Evolutionary conservation across 2,888 invertebrate genomes (phyloP).

Genomic region (Rhagophthalmus giganteus): DNA sequence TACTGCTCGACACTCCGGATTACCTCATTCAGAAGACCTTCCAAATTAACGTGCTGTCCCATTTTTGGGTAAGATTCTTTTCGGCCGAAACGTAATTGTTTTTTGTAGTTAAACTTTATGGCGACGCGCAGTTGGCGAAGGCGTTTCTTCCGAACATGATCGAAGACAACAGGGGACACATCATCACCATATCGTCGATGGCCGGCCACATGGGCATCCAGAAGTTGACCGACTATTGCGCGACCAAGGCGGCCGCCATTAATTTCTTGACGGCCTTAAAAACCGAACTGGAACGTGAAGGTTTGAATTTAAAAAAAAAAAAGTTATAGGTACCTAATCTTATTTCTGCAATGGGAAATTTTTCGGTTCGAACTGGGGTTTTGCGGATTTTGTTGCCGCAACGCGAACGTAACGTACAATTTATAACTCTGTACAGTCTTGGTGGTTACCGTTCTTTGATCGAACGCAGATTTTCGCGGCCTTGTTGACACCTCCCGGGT

Average conservation of each 20-base stretch:
- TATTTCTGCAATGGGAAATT: too few relatives aligned
- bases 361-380: too few relatives aligned
- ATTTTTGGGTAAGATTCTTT: conserved; percentile 16
- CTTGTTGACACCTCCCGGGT: too few relatives aligned
- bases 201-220: conserved; percentile 67
- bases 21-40: conserved; percentile 10
- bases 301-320: too few relatives aligned
- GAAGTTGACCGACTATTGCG: conserved; percentile 83
- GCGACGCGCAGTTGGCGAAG: conserved; percentile 69
- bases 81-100: background rate
- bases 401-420: too few relatives aligned
- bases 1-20: conserved; percentile 18
- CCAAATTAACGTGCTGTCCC: conserved; percentile 13
- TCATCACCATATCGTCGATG: conserved; percentile 85
- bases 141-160: conserved; percentile 88
- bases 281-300: conserved; percentile 63
- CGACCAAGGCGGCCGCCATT: conserved; percentile 85
- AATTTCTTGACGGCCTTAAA: conserved; percentile 67
- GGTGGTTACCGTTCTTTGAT: too few relatives aligned
- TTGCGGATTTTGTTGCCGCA: too few relatives aligned
- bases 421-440: too few relatives aligned
- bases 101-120: too few relatives aligned
- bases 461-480: too few relatives aligned
- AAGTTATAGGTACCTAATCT: too few relatives aligned
- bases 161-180: conserved; percentile 77